phyloP scores from a whole-genome alignment of 2,113 vertebrate species.

The Psophia crepitans region DNA sequence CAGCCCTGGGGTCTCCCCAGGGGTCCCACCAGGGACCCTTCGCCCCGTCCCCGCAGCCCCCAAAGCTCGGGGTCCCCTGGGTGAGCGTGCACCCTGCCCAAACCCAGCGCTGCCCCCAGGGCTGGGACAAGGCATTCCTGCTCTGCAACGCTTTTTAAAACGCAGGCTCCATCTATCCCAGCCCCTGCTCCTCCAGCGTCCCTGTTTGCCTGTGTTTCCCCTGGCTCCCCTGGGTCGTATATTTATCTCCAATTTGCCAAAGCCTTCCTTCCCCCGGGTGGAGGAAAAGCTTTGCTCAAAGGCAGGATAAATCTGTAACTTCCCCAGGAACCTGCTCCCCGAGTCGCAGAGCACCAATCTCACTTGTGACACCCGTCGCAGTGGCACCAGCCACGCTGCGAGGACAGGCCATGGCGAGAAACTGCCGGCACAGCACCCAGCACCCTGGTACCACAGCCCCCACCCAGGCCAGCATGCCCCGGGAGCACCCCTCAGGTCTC shows the following conservation, averaged over 20 bases:
- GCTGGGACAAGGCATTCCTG: not conserved
- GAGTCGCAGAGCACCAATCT: not conserved
- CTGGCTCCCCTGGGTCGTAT: not conserved
- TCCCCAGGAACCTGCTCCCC: not conserved
- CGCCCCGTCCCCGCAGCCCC: not conserved
- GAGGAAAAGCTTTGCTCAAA: conserved; percentile 4
- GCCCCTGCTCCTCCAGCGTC: not conserved
- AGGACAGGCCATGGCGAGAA: not conserved
- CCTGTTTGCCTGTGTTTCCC: not conserved
- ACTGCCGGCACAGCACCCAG: not conserved
- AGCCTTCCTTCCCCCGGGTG: not conserved
- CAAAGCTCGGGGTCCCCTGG: not conserved
- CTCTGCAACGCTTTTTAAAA: not conserved
- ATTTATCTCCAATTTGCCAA: conserved; percentile 41
- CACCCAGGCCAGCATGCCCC: not conserved
- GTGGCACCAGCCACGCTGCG: not conserved
- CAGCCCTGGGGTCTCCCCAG: fast-evolving
- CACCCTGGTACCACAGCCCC: not conserved
- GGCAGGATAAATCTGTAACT: not conserved
- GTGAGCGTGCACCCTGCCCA: not conserved
- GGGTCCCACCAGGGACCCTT: not conserved
- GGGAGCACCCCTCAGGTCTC: not conserved
- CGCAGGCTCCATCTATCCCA: not conserved
- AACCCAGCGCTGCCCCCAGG: not conserved
- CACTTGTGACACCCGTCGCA: fast-evolving